A percentile compares a stretch with the other conserved stretches of the same genome.
Evolutionary conservation across 1,140 invertebrate species (phyloP).

Genomic region (Zaprionus vittiger): DNA sequence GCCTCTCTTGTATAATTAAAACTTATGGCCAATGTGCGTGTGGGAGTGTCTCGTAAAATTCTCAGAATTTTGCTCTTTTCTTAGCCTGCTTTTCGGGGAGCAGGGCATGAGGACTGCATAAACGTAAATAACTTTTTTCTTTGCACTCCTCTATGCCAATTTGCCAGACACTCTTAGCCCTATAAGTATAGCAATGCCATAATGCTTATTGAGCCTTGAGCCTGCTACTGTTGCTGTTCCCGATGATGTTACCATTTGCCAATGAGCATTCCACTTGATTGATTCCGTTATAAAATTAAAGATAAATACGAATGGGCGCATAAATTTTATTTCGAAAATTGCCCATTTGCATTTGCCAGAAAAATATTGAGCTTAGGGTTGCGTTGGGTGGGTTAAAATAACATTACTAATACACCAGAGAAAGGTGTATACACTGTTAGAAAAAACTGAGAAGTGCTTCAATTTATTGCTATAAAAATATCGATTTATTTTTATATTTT

Average conservation of each 20-base stretch:
- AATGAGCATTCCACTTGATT: constrained; percentile 62
- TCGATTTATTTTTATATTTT: not conserved
- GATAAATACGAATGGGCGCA: constrained; percentile 74
- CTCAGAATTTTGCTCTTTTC: constrained; percentile 3
- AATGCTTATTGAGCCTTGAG: constrained; percentile 33
- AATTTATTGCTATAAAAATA: not conserved
- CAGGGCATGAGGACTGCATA: not conserved
- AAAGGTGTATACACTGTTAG: constrained; percentile 24
- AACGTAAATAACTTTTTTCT: constrained; percentile 43
- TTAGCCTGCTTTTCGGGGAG: constrained; percentile 16
- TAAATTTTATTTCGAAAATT: constrained; percentile 67
- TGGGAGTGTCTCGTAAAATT: constrained; percentile 36
- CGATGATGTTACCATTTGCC: constrained; percentile 37
- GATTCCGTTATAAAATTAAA: constrained; percentile 75
- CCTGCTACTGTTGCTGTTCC: not conserved
- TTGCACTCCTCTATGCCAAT: constrained; percentile 30
- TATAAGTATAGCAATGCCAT: constrained; percentile 33
- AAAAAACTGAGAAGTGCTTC: not conserved
- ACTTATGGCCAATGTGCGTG: constrained; percentile 57
- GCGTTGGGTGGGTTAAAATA: constrained; percentile 64
- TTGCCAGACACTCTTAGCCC: constrained; percentile 8
- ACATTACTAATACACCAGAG: constrained; percentile 68
- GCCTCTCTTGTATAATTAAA: constrained; percentile 66
- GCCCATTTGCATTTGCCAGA: constrained; percentile 66
- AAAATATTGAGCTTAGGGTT: constrained; percentile 43